A percentile compares a stretch with the other conserved stretches of the same genome.
Evolutionary conservation across 1,140 invertebrate genomes (phyloP).

Genomic region (Lethrus apterus): DNA sequence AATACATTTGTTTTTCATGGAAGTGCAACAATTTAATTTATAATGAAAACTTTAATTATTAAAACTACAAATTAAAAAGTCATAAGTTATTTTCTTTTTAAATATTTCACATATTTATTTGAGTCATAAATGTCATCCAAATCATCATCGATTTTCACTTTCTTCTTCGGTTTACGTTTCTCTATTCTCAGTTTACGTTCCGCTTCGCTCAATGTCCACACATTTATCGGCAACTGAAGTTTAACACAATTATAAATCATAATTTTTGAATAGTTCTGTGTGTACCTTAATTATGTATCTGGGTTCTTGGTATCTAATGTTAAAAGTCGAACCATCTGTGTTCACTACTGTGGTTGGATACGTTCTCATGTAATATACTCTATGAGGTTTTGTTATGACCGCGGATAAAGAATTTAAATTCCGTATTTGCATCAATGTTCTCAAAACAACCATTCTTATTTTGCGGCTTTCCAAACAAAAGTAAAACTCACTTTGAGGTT

Average conservation of each 20-base stretch:
- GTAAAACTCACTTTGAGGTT: no score
- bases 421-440: conserved; percentile 25
- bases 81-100: conserved; percentile 48
- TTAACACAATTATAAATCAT: conserved; percentile 29
- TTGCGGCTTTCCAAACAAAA: no score
- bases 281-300: conserved; percentile 73
- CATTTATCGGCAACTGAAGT: conserved; percentile 68
- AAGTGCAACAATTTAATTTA: no score
- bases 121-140: conserved; percentile 72
- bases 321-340: conserved; percentile 77
- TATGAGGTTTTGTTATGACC: conserved; percentile 36
- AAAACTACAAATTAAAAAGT: background rate
- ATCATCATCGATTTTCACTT: conserved; percentile 65
- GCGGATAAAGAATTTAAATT: conserved; percentile 35
- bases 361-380: conserved; percentile 30
- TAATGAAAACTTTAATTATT: background rate
- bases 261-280: conserved; percentile 9
- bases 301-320: conserved; percentile 74
- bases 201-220: conserved; percentile 58
- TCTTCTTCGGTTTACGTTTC: conserved; percentile 65
- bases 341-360: conserved; percentile 58
- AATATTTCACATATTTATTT: conserved; percentile 65
- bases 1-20: no score
- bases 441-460: no score
- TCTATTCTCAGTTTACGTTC: conserved; percentile 59